phyloP scores from a whole-genome alignment of 2,113 vertebrate species.

The Uria lomvia region DNA sequence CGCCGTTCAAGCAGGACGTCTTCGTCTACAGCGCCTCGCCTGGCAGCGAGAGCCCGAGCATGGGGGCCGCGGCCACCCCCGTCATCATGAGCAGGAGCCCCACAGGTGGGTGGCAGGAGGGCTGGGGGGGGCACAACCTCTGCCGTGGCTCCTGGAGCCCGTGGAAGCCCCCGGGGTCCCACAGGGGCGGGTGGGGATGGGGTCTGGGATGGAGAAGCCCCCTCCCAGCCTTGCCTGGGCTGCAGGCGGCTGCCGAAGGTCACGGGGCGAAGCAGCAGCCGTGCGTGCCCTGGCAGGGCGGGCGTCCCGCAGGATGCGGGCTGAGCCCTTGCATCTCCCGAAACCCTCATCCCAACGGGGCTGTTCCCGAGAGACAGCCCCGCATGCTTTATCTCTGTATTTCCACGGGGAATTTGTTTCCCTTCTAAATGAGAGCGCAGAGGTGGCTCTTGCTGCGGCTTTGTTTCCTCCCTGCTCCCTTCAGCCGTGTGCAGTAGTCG shows the following conservation, averaged over 20 bases:
- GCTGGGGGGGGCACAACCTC: fast-evolving
- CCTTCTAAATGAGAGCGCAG: background rate
- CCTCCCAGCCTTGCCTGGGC: background rate
- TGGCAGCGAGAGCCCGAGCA: conserved; percentile 72
- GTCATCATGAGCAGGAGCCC: conserved; percentile 89
- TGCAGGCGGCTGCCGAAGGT: background rate
- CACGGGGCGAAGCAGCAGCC: background rate
- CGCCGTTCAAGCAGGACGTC: conserved; percentile 80
- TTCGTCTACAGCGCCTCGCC: conserved; percentile 80
- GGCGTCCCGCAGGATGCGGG: fast-evolving
- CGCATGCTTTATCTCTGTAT: background rate
- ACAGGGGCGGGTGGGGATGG: fast-evolving
- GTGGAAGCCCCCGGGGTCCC: fast-evolving
- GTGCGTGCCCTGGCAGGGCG: fast-evolving
- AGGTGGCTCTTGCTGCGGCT: background rate
- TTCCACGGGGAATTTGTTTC: background rate
- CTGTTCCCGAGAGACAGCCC: background rate
- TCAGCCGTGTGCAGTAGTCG: background rate
- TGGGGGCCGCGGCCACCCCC: conserved; percentile 72
- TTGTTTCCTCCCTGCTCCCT: background rate
- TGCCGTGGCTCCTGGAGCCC: fast-evolving
- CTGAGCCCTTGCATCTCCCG: fast-evolving
- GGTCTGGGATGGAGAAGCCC: background rate
- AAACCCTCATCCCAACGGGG: fast-evolving
- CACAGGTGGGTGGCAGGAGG: conserved; percentile 75